Percentiles rank a stretch among this genome's conserved stretches.
phyloP scores from a whole-genome alignment of 2,888 invertebrate genomes.

The Drosophila kambysellisi region DNA sequence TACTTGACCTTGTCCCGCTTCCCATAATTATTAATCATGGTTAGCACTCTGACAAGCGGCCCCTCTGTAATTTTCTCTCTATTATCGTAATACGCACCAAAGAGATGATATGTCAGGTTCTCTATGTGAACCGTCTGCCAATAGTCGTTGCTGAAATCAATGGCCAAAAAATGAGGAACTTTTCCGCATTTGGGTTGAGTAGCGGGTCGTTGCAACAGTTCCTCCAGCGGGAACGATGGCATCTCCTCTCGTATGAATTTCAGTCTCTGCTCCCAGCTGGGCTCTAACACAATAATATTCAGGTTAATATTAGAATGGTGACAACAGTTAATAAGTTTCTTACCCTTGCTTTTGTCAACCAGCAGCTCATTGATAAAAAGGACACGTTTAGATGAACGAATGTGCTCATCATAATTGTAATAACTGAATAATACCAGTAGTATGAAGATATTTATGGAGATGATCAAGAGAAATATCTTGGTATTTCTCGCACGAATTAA shows the following conservation, averaged over 20 bases:
- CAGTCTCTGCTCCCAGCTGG: constrained; percentile 41
- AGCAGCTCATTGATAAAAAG: constrained; percentile 36
- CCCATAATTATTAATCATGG: constrained; percentile 94
- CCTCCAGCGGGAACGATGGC: constrained; percentile 62
- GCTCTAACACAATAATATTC: constrained; percentile 16
- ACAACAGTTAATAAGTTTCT: background rate
- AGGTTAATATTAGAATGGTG: no score
- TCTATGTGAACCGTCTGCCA: constrained; percentile 93
- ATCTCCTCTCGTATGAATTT: constrained; percentile 54
- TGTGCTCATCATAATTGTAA: background rate
- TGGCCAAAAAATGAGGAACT: constrained; percentile 90
- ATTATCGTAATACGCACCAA: constrained; percentile 94
- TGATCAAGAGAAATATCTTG: constrained; percentile 31
- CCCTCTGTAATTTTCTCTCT: constrained; percentile 90
- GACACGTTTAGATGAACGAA: background rate
- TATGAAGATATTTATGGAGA: constrained; percentile 36
- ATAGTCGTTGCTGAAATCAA: constrained; percentile 96
- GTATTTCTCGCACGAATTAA: constrained; percentile 17
- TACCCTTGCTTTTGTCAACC: constrained; percentile 40
- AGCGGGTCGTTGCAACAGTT: constrained; percentile 16
- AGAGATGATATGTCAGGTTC: constrained; percentile 94
- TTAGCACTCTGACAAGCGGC: constrained; percentile 92
- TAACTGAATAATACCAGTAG: constrained; percentile 15
- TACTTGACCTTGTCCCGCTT: constrained; percentile 83
- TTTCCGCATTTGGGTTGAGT: constrained; percentile 26